Conservation (phyloP, 2,888 invertebrate genomes). For the Oscheius sp. region DNA sequence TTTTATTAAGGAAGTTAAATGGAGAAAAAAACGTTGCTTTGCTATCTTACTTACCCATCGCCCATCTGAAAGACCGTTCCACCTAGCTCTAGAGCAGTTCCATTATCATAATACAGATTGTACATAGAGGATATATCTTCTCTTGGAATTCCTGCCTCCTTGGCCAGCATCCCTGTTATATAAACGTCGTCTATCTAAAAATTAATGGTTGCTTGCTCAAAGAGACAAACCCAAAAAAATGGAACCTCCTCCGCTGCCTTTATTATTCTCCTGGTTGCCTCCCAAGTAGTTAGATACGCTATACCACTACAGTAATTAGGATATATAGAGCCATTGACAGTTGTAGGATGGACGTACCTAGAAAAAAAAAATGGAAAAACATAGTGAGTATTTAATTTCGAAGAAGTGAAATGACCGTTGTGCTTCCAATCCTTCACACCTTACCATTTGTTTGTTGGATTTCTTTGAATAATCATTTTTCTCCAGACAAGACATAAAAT, state of each 20-base stretch:
- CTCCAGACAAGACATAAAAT: slow-evolving; percentile 5
- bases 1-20: too few relatives aligned
- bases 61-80: neutral
- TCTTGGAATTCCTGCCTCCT: neutral
- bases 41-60: too few relatives aligned
- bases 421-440: too few relatives aligned
- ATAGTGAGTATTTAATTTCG: too few relatives aligned
- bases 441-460: slow-evolving; percentile 1
- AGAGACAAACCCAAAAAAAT: slow-evolving; percentile 19
- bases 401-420: too few relatives aligned
- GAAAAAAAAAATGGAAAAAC: too few relatives aligned
- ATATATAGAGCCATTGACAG: neutral
- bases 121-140: neutral
- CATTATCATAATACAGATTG: neutral
- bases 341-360: slow-evolving; percentile 1
- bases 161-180: slow-evolving; percentile 5
- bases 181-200: slow-evolving; percentile 20
- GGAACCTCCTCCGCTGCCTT: neutral
- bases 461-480: neutral
- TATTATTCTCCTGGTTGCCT: neutral
- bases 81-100: neutral
- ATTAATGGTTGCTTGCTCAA: too few relatives aligned
- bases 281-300: neutral
- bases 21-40: too few relatives aligned
- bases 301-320: slow-evolving; percentile 18